Percentiles rank a stretch among this genome's conserved stretches.
phyloP scores from a whole-genome alignment of 2,113 vertebrate species.

The Oryzias curvinotus region DNA sequence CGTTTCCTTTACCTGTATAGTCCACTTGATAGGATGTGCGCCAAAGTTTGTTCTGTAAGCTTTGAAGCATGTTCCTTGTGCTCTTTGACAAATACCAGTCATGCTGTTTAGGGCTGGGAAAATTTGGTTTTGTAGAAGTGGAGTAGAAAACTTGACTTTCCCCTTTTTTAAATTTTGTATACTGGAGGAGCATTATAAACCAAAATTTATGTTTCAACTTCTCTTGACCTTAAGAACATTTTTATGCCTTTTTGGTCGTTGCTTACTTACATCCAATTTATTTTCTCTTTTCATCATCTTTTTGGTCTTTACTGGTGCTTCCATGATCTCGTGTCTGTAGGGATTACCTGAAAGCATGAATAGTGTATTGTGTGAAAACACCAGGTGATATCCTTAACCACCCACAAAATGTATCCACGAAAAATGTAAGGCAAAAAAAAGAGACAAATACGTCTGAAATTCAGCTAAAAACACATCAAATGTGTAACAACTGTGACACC shows the following conservation, averaged over 20 bases:
- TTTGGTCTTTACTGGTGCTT: constrained; percentile 55
- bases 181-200: constrained; percentile 36
- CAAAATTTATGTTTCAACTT: background rate
- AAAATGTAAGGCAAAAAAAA: background rate
- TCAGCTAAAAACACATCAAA: too few relatives aligned
- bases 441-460: too few relatives aligned
- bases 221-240: too few relatives aligned
- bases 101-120: constrained; percentile 65
- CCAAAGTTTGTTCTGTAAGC: constrained; percentile 76
- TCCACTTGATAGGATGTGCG: constrained; percentile 74
- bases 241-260: too few relatives aligned
- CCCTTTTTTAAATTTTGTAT: constrained; percentile 65
- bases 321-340: constrained; percentile 76
- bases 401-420: background rate
- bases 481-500: too few relatives aligned
- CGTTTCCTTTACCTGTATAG: constrained; percentile 72
- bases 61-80: constrained; percentile 76
- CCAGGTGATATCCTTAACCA: too few relatives aligned
- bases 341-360: constrained; percentile 69
- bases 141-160: constrained; percentile 71
- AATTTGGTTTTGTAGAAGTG: constrained; percentile 65
- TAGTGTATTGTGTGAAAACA: background rate
- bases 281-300: constrained; percentile 73
- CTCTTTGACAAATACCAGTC: constrained; percentile 64
- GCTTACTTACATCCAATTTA: constrained; percentile 71